phyloP scores from a whole-genome alignment of 2,888 invertebrate genomes.

The Nycteola revayana region DNA sequence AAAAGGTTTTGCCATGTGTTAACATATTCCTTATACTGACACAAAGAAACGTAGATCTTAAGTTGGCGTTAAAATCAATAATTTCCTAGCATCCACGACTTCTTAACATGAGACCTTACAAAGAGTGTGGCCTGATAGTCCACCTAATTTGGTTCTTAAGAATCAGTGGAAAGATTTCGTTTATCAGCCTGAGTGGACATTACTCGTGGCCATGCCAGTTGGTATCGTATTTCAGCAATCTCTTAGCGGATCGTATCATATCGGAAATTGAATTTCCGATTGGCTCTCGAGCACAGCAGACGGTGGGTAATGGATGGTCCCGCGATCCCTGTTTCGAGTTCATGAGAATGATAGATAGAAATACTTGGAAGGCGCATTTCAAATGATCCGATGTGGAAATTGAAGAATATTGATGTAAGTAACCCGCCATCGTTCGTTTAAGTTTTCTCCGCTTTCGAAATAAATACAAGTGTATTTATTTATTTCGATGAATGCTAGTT shows the following conservation, averaged over 20 bases:
- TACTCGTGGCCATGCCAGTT: conserved; percentile 36
- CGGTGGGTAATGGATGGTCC: conserved; percentile 55
- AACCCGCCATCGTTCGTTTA: too few relatives aligned
- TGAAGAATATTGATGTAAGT: conserved; percentile 49
- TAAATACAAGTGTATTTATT: too few relatives aligned
- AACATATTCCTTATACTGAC: too few relatives aligned
- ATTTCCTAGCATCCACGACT: too few relatives aligned
- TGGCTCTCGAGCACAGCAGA: conserved; percentile 55
- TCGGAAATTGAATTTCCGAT: conserved; percentile 79
- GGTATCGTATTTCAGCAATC: conserved; percentile 63
- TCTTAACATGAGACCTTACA: too few relatives aligned
- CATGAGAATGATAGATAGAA: conserved; percentile 56
- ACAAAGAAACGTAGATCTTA: too few relatives aligned
- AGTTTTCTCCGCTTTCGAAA: too few relatives aligned
- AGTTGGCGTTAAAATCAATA: too few relatives aligned
- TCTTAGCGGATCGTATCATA: conserved; percentile 72
- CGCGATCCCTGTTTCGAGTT: conserved; percentile 49
- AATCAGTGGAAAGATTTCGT: conserved; percentile 15
- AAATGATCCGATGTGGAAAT: conserved; percentile 41
- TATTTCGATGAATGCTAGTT: too few relatives aligned
- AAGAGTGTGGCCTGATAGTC: neutral
- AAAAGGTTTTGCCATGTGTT: too few relatives aligned
- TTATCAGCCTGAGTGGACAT: conserved; percentile 31
- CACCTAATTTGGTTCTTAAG: conserved; percentile 22
- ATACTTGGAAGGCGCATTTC: conserved; percentile 38